A percentile compares a stretch with the other conserved stretches of the same genome.
These are phyloP conservation scores for Passer domesticus DNA, from an alignment of 2,113 vertebrate genomes.

Conservation along the genomic window DNA sequence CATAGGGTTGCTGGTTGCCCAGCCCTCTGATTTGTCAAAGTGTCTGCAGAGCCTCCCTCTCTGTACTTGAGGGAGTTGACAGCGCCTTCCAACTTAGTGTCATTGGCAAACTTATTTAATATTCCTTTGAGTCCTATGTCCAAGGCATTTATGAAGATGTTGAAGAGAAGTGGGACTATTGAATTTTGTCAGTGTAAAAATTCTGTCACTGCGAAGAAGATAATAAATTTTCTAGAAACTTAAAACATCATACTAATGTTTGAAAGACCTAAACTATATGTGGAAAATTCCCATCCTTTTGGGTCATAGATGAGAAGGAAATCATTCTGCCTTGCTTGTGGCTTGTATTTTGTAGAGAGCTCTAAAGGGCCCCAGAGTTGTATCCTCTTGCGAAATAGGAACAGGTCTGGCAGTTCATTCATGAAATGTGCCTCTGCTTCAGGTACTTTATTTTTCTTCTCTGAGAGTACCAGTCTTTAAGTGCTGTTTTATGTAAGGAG, in stretches of 20 bases:
- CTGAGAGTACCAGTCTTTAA: background rate
- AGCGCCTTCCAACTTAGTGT: background rate
- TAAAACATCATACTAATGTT: background rate
- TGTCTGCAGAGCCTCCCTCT: background rate
- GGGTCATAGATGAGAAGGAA: background rate
- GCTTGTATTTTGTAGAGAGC: background rate
- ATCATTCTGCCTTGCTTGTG: background rate
- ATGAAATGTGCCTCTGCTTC: background rate
- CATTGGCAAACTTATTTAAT: rapidly evolving
- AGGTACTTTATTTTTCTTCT: background rate
- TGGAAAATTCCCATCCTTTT: background rate
- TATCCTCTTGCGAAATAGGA: background rate
- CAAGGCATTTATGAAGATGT: background rate
- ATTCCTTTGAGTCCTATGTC: background rate
- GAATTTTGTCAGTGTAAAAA: background rate
- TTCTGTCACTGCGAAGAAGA: background rate
- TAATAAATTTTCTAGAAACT: background rate
- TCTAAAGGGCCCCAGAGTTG: background rate
- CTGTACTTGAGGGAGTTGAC: background rate
- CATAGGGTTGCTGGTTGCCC: background rate
- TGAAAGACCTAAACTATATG: background rate
- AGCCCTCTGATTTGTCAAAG: background rate
- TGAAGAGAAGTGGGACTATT: background rate
- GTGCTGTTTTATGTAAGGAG: background rate
- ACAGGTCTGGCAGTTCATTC: background rate